These are phyloP conservation scores for Shargacucullia verbasci DNA, from an alignment of 2,888 invertebrate genomes.

Conservation along the genomic window DNA sequence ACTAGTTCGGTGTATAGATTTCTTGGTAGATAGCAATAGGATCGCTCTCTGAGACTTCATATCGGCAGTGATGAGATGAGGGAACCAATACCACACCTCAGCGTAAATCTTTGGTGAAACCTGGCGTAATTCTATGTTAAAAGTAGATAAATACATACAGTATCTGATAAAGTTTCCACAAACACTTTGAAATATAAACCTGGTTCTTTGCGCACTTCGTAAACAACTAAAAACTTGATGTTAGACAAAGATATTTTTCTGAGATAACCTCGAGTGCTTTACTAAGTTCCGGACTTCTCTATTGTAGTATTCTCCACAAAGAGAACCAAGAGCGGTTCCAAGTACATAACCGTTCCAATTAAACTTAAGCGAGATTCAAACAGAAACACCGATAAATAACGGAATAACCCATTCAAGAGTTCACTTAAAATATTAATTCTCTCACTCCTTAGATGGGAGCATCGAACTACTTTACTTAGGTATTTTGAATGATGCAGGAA, in stretches of 20 bases:
- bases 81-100: no score
- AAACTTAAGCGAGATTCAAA: slow-evolving; percentile 53
- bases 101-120: no score
- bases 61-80: no score
- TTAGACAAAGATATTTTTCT: slow-evolving; percentile 14
- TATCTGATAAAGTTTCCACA: no score
- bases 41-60: no score
- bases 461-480: slow-evolving; percentile 36
- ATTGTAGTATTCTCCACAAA: slow-evolving; percentile 31
- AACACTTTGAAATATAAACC: no score
- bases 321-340: slow-evolving; percentile 22
- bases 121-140: no score
- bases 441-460: slow-evolving; percentile 24
- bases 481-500: slow-evolving; percentile 26
- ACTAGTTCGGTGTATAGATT: no score
- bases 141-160: no score
- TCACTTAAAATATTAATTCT: slow-evolving; percentile 56
- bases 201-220: not conserved
- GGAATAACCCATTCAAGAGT: slow-evolving; percentile 32
- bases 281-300: slow-evolving; percentile 5
- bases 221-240: slow-evolving; percentile 4
- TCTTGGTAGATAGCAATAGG: no score
- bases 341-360: slow-evolving; percentile 45
- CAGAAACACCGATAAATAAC: slow-evolving; percentile 54
- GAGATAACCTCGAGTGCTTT: slow-evolving; percentile 19